A percentile compares a stretch with the other conserved stretches of the same genome.
Evolutionary conservation across 2,797 vertebrate genomes (phyloP).

Genomic region (Clarias platycephalus): DNA sequence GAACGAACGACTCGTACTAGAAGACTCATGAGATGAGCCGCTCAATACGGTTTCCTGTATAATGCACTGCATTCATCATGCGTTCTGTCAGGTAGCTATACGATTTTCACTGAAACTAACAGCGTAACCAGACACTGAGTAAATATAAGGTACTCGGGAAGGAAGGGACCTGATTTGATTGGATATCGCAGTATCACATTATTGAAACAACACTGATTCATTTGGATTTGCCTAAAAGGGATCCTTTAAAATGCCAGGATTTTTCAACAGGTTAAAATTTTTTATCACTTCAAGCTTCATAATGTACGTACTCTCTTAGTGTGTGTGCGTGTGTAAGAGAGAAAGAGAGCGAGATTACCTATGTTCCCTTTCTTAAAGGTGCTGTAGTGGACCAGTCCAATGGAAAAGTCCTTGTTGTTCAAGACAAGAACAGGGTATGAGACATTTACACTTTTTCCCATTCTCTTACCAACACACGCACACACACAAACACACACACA

Average conservation of each 20-base stretch:
- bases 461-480: not conserved
- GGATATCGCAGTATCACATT: not conserved
- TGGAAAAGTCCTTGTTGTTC: slow-evolving; percentile 88
- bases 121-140: too few relatives aligned
- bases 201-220: not conserved
- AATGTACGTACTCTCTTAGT: too few relatives aligned
- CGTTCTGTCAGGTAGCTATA: not conserved
- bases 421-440: slow-evolving; percentile 89
- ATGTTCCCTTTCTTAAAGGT: slow-evolving; percentile 68
- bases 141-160: too few relatives aligned
- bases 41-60: too few relatives aligned
- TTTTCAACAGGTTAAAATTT: not conserved
- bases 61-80: not conserved
- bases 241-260: not conserved
- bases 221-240: too few relatives aligned
- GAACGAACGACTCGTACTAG: too few relatives aligned
- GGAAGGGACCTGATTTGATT: not conserved
- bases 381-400: slow-evolving; percentile 86
- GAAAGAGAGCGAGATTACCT: too few relatives aligned
- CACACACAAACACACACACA: not conserved
- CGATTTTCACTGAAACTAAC: too few relatives aligned
- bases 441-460: not conserved
- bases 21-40: too few relatives aligned
- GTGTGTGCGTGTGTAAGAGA: not conserved
- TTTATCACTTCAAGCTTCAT: not conserved